Conservation (phyloP, 2,113 vertebrate species). For the Sporophila hypoxantha region DNA sequence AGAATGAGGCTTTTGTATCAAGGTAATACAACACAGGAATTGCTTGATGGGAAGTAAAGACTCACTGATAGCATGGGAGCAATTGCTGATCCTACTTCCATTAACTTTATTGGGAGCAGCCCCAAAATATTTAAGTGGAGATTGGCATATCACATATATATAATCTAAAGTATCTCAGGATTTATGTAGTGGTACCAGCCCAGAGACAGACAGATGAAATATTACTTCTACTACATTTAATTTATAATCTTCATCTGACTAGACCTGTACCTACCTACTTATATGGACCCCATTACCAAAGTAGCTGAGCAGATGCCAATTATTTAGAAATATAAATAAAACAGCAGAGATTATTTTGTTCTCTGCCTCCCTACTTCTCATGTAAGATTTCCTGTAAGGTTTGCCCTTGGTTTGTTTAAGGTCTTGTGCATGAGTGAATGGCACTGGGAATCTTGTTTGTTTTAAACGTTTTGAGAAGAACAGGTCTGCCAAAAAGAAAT, state of each 20-base stretch:
- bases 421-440: neutral
- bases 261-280: constrained; percentile 12
- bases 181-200: constrained; percentile 40
- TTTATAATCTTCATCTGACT: constrained; percentile 49
- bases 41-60: neutral
- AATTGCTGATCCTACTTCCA: constrained; percentile 53
- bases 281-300: constrained; percentile 20
- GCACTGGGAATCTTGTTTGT: neutral
- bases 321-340: constrained; percentile 25
- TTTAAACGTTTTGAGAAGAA: neutral
- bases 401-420: neutral
- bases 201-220: constrained; percentile 26
- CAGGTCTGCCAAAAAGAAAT: neutral
- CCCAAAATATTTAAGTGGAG: constrained; percentile 44
- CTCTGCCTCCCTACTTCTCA: neutral
- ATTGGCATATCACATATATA: constrained; percentile 38
- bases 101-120: constrained; percentile 54
- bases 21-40: neutral
- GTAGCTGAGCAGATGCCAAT: constrained; percentile 19
- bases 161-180: constrained; percentile 42
- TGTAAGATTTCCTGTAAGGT: neutral
- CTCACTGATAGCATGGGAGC: neutral
- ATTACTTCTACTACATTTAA: constrained; percentile 30
- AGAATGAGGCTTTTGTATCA: constrained; percentile 7
- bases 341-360: neutral